Conservation (phyloP, 2,888 invertebrate genomes). For the Mythimna lalbum region DNA sequence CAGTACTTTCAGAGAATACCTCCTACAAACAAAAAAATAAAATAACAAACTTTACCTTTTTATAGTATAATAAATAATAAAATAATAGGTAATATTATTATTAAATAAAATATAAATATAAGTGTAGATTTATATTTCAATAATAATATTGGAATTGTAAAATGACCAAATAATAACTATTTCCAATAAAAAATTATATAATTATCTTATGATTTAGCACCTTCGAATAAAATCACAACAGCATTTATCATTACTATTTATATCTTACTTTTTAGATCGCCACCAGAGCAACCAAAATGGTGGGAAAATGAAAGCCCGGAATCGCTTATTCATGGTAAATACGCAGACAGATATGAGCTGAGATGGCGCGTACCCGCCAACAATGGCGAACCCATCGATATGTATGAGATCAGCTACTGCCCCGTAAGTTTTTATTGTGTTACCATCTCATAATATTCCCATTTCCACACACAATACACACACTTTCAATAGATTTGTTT, state of each 20-base stretch:
- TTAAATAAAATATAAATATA: no score
- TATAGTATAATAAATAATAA: no score
- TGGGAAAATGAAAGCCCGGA: slow-evolving; percentile 84
- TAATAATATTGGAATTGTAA: neutral
- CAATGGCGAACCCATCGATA: slow-evolving; percentile 97
- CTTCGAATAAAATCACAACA: slow-evolving; percentile 4
- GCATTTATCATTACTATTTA: slow-evolving; percentile 30
- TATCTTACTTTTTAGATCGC: slow-evolving; percentile 86
- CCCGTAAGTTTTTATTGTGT: slow-evolving; percentile 90
- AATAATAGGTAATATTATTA: no score
- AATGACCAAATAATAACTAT: neutral
- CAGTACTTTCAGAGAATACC: no score
- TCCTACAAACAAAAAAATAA: no score
- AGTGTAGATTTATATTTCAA: neutral
- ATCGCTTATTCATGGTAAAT: slow-evolving; percentile 88
- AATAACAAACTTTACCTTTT: no score
- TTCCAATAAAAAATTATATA: neutral
- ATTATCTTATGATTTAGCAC: neutral
- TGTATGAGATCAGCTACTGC: slow-evolving; percentile 95
- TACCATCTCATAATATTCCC: slow-evolving; percentile 47
- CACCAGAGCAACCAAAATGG: slow-evolving; percentile 92
- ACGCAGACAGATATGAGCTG: slow-evolving; percentile 95
- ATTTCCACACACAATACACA: slow-evolving; percentile 56
- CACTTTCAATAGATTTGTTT: slow-evolving; percentile 61
- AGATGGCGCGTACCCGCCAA: slow-evolving; percentile 96